Conservation (phyloP, 2,888 invertebrate genomes). For the Drosophila multiciliata region DNA sequence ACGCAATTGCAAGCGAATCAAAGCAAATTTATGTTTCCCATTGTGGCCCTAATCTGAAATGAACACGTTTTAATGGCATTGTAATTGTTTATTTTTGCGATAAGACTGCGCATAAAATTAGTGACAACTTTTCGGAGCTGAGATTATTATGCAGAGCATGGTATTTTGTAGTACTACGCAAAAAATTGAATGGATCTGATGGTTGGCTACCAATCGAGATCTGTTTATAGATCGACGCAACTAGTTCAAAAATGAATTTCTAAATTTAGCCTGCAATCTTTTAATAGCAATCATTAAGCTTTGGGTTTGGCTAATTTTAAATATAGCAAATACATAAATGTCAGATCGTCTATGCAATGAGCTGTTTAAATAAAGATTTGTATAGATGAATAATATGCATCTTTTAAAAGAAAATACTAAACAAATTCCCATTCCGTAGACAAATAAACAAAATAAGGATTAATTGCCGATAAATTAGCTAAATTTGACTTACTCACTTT, state of each 20-base stretch:
- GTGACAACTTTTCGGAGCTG: slow-evolving; percentile 29
- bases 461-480: not conserved
- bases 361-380: not conserved
- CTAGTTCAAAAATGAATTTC: slow-evolving; percentile 1
- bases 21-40: slow-evolving; percentile 6
- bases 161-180: slow-evolving; percentile 1
- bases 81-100: slow-evolving; percentile 66
- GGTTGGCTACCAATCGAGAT: not conserved
- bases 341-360: not conserved
- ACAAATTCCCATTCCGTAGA: not conserved
- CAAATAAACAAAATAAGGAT: not conserved
- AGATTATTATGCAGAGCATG: slow-evolving; percentile 36
- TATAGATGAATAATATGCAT: not conserved
- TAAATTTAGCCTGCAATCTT: slow-evolving; percentile 2
- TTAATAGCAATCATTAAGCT: not conserved
- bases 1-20: slow-evolving; percentile 6
- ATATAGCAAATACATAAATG: slow-evolving; percentile 4
- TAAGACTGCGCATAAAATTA: slow-evolving; percentile 62
- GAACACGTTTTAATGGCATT: slow-evolving; percentile 66
- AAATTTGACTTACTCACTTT: not conserved
- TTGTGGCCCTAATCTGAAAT: slow-evolving; percentile 57
- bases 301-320: not conserved
- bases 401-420: not conserved
- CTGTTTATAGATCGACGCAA: not conserved
- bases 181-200: slow-evolving; percentile 1